Evolutionary conservation across 2,113 vertebrate species (phyloP), one percentile per base, ranked within the genome.

Genomic region (Castor canadensis): DNA sequence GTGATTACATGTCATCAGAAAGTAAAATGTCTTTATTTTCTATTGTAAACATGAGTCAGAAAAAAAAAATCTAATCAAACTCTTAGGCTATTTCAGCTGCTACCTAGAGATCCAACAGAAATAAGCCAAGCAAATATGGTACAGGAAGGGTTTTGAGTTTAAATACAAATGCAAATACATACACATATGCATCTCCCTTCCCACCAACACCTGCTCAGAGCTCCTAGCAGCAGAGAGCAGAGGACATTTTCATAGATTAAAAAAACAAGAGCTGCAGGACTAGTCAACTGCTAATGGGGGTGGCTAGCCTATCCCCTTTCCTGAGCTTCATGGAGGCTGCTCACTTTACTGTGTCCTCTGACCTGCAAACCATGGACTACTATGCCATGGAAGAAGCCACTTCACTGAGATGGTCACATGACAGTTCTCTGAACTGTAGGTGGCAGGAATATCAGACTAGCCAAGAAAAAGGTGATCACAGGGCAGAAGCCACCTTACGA

Each of bases 41-140:
- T 86, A 28, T 49, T 43, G 6, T 6, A 91, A 88, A 12, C 58
- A 82, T 81, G 26, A 93, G 6, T 13, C 43, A 58, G 71, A 47
- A 95, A 96, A 47, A 95, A 96, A 64, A 93, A 91, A 82, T 35
- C 47, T 47, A 54, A 80, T 56, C 24, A 45, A 72, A 93, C 81
- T 49, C 3, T 54, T 30, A 20, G n/a, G 16, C 12, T 67, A 60
- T 28, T 93, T 89, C 20, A 73, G 15, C 49, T 64, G 43, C 38
- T 64, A 62, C 71, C 32, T 94, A 75, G 71, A 91, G 7, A 89
- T n/a, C 20, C 13, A 77, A 38, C 5, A 62, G 47, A 85, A 88
- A 66, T 52, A 80, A 81, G 28, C 16, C 10, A 52, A 89, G 35
- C 2, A 17, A 38, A 28, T 52, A 13, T 28, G 71, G 10, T 1